Base-by-base conservation (phyloP, 2,888 invertebrate species). In the Cryptocephalus moraei region DNA sequence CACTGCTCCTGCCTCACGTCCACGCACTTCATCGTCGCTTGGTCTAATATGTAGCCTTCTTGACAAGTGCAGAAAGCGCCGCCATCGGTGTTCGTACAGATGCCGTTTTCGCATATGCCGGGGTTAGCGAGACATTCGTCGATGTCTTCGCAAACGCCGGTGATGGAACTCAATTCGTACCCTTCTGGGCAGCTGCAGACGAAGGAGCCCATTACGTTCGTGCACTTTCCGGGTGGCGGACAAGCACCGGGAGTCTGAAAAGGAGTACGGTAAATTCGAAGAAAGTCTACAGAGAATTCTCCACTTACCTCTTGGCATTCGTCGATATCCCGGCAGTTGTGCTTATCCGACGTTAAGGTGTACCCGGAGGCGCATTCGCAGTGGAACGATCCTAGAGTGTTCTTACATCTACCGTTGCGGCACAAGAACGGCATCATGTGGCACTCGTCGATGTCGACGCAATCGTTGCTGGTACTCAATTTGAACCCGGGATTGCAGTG, bases 281-380 rank as follows among this genome's bases (percentile, higher is more conserved):
- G 43, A n/a, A n/a, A 11, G 33, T 33, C 8, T 22, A 3, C n/a
- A 10, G n/a, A 9, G 6, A 4, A 22, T 4, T 22, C 22, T 22
- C 22, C 22, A 44, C 49, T 59, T 65, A 79, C 80, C 71, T 87
- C 86, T 49, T 75, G 73, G 63, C 87, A 87, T 69, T 88, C 87
- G 69, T 87, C 86, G 11, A 87, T 74, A 62, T 87, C 87, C 48
- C 85, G 76, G 64, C 91, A 91, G 65, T 87, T 82, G 55, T 86
- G 80, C 3, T 80, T 81, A 71, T 90, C 89, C 1, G 76, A 74
- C 0, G 84, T 80, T 6, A 89, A 75, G 22, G 79, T 75, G 67
- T 87, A 91, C 1, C 91, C 91, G 13, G 81, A 75, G 8, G 85
- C 83, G 68, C 91, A 91, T 64, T 86, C 86, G 69, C 90, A 91